Percentiles rank a stretch among this genome's conserved stretches.
Evolutionary conservation across 2,113 vertebrate genomes (phyloP).

Genomic region (Perca fluviatilis): DNA sequence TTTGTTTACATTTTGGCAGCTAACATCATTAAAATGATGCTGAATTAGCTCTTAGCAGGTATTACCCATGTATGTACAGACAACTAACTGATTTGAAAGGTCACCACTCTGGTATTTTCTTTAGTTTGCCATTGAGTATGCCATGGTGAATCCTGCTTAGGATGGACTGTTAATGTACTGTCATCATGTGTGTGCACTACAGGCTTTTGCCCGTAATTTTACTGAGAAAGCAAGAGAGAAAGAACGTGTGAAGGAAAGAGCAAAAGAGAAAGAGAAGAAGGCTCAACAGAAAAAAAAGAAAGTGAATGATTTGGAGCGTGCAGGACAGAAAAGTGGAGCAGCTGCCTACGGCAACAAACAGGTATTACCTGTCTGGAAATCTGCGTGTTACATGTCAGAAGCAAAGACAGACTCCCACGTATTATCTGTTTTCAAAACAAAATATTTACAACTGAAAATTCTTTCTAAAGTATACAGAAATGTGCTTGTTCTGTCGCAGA

Average conservation of each 20-base stretch:
- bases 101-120: not conserved
- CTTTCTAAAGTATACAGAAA: not conserved
- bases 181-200: constrained; percentile 23
- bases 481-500: constrained; percentile 61
- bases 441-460: not conserved
- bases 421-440: not conserved
- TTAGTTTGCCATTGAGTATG: not conserved
- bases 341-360: constrained; percentile 80
- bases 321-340: constrained; percentile 83
- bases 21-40: not conserved
- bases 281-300: constrained; percentile 74
- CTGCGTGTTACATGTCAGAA: not conserved
- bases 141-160: not conserved
- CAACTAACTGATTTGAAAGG: not conserved
- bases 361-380: constrained; percentile 73
- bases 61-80: not conserved
- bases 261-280: constrained; percentile 74
- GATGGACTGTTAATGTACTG: not conserved
- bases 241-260: constrained; percentile 66
- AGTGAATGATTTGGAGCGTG: constrained; percentile 50
- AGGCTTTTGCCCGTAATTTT: constrained; percentile 86
- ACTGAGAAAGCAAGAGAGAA: constrained; percentile 76
- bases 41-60: not conserved
- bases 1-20: not conserved
- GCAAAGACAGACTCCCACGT: not conserved